Percentiles rank a stretch among this genome's conserved stretches.
Evolutionary conservation across 1,140 invertebrate genomes (phyloP).

Genomic region (Olivierus martensii): DNA sequence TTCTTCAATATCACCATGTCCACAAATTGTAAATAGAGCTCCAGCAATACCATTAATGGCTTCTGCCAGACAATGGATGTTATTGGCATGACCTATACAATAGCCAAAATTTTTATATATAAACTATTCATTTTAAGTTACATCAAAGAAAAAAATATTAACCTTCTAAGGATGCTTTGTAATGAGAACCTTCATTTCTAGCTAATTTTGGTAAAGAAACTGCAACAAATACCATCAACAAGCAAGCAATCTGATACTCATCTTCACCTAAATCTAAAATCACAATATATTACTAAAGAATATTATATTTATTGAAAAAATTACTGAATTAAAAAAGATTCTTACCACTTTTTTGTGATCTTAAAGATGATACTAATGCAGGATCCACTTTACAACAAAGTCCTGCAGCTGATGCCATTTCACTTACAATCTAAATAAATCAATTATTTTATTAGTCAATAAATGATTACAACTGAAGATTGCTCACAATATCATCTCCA

Average conservation of each 20-base stretch:
- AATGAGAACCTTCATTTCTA: constrained; percentile 72
- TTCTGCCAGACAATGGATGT: constrained; percentile 92
- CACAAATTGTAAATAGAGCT: constrained; percentile 89
- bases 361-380: constrained; percentile 71
- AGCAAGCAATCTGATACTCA: constrained; percentile 85
- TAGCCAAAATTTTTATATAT: too few relatives aligned
- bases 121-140: neutral
- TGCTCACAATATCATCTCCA: too few relatives aligned
- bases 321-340: neutral
- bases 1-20: constrained; percentile 88
- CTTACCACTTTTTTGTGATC: constrained; percentile 61
- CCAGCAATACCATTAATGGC: constrained; percentile 96
- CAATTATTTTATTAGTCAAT: too few relatives aligned
- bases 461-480: too few relatives aligned
- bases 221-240: constrained; percentile 97
- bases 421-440: constrained; percentile 62
- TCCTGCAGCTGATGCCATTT: constrained; percentile 94
- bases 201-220: constrained; percentile 96
- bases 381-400: constrained; percentile 88
- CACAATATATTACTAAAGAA: constrained; percentile 1
- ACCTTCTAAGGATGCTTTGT: constrained; percentile 75
- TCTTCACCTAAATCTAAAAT: constrained; percentile 57
- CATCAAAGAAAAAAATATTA: neutral
- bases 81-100: constrained; percentile 60
- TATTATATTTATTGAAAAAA: neutral